Evolutionary conservation across 2,888 invertebrate genomes (phyloP), one percentile per base, ranked within the genome.

Genomic region (Amphipyra tragopoginis): DNA sequence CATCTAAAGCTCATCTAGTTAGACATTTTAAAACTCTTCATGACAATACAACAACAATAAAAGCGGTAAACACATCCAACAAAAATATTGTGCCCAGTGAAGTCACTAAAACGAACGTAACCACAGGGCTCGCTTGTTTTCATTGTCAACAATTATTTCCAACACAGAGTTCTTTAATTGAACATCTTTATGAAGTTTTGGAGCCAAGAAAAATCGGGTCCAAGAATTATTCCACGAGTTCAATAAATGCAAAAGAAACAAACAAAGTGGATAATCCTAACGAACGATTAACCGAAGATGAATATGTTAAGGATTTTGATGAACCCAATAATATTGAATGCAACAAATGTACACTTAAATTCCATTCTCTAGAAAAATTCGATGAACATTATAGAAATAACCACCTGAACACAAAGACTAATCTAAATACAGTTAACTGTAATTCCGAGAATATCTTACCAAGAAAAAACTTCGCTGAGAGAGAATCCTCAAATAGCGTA

Each of bases 131-230:
- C 33, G 48, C 62, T 53, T 93, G 93, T 80, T 86, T 86, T 71
- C 93, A 93, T 72, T 93, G 93, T 65, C 77, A 85, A 15, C 69
- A 79, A 65, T 14, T 58, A 45, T 93, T 92, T 84, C 45, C 77
- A 51, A 83, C 80, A 40, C 81, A 84, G 52, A 81, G 83, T 70
- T 70, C 72, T 42, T 77, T 93, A 26, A 90, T 92, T 76, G 88
- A 92, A 53, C 93, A 93, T 63, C 82, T 93, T 38, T 93, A 93
- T 72, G 77, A 82, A 52, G 72, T 90, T 57, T 75, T 93, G 26
- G 78, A 87, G 57, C 75, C 81, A 43, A 79, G 78, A 52, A 79
- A 61, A 72, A 69, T 21, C 21, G 38, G n/a, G 13, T 45, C 43
- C 33, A 58, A 43, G 13, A 33, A 48, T 36, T 29, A 3, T 34